These are phyloP conservation scores for Syrrhaptes paradoxus DNA, from an alignment of 2,113 vertebrate species.

Conservation along the genomic window DNA sequence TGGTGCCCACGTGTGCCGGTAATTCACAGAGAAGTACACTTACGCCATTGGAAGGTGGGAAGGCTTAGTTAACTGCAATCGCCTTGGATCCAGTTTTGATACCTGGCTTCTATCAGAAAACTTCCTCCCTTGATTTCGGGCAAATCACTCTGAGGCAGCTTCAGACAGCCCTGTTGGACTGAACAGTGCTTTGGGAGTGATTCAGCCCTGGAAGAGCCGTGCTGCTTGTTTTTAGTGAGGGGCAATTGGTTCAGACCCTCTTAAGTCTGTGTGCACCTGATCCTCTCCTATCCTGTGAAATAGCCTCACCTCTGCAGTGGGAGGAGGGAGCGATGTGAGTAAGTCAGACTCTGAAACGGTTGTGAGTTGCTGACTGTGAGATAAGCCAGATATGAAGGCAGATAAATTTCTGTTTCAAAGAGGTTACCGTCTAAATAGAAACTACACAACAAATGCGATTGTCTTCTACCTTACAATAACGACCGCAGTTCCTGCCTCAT, in stretches of 20 bases:
- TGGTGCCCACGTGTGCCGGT: slow-evolving; percentile 47
- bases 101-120: not conserved
- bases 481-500: not conserved
- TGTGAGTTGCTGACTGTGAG: slow-evolving; percentile 1
- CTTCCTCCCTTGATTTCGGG: not conserved
- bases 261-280: not conserved
- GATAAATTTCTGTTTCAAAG: slow-evolving; percentile 48
- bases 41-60: not conserved
- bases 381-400: slow-evolving; percentile 39
- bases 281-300: not conserved
- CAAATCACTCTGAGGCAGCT: not conserved
- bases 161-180: not conserved
- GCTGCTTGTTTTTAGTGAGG: fast-evolving
- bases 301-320: not conserved
- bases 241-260: not conserved
- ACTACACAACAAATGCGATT: not conserved
- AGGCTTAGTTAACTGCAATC: not conserved
- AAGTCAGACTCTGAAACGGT: not conserved
- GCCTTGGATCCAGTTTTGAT: not conserved
- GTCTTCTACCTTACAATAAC: not conserved
- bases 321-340: not conserved
- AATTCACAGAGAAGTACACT: not conserved
- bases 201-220: not conserved
- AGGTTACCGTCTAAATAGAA: not conserved
- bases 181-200: not conserved